Conservation (phyloP, 1,140 invertebrate genomes). For the Drosophila watanabei region DNA sequence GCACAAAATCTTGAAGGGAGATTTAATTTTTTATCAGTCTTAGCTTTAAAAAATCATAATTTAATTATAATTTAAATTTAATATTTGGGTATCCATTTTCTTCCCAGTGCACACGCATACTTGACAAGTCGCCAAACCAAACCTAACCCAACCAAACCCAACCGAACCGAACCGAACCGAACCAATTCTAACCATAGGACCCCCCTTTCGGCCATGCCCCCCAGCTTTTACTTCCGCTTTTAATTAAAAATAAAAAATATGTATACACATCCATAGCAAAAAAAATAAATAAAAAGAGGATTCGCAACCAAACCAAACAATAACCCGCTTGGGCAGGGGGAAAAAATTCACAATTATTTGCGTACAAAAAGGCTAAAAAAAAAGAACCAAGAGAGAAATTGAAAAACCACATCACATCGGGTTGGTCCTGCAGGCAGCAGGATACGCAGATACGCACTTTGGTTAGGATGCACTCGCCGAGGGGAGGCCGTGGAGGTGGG, state of each 20-base stretch:
- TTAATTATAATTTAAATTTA: no score
- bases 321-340: conserved; percentile 60
- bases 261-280: conserved; percentile 31
- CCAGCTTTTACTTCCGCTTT: conserved; percentile 79
- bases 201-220: conserved; percentile 25
- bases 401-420: conserved; percentile 54
- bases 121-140: conserved; percentile 69
- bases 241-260: conserved; percentile 83
- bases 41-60: no score
- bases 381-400: conserved; percentile 74
- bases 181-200: conserved; percentile 12
- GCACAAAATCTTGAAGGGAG: no score
- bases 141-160: conserved; percentile 3
- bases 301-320: conserved; percentile 73
- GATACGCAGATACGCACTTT: conserved; percentile 75
- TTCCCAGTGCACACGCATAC: conserved; percentile 54
- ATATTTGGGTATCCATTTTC: not conserved
- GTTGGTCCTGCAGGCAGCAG: conserved; percentile 50
- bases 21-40: no score
- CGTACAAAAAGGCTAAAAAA: conserved; percentile 71
- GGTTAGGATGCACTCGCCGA: conserved; percentile 30
- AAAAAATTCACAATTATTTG: conserved; percentile 81
- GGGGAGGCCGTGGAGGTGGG: not conserved
- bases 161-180: conserved; percentile 12
- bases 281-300: conserved; percentile 34